phyloP scores from a whole-genome alignment of 2,888 invertebrate genomes.

The Melitaea athalia region DNA sequence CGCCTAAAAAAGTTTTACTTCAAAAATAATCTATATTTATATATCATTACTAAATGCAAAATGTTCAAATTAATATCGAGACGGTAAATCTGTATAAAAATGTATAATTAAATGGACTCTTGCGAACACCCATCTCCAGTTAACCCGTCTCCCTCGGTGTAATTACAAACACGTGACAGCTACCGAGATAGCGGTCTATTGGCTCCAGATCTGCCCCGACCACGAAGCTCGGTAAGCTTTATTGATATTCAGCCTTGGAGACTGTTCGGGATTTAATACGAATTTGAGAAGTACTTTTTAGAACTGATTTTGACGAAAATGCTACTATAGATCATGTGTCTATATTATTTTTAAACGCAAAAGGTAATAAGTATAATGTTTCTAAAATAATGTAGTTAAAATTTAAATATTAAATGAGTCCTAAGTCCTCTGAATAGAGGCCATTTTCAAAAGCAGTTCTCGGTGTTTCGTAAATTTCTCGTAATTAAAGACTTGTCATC shows the following conservation, averaged over 20 bases:
- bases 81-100: not conserved
- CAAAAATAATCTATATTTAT: no score
- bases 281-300: not conserved
- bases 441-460: not conserved
- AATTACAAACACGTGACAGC: conserved; percentile 11
- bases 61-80: no score
- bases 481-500: conserved; percentile 3
- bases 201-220: conserved; percentile 3
- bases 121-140: conserved; percentile 1
- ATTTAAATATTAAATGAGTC: not conserved
- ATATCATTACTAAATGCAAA: no score
- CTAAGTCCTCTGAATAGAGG: not conserved
- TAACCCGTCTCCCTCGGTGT: conserved; percentile 3
- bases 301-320: not conserved
- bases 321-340: no score
- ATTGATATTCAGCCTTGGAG: conserved; percentile 26
- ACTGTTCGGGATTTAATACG: conserved; percentile 5
- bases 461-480: not conserved
- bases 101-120: not conserved
- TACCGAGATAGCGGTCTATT: conserved; percentile 17
- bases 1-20: no score
- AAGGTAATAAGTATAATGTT: not conserved
- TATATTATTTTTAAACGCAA: not conserved
- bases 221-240: conserved; percentile 13
- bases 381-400: not conserved